Percentiles rank a stretch among this genome's conserved stretches.
Evolutionary conservation across 2,888 invertebrate genomes (phyloP).

Genomic region (Meandrusa payeni): DNA sequence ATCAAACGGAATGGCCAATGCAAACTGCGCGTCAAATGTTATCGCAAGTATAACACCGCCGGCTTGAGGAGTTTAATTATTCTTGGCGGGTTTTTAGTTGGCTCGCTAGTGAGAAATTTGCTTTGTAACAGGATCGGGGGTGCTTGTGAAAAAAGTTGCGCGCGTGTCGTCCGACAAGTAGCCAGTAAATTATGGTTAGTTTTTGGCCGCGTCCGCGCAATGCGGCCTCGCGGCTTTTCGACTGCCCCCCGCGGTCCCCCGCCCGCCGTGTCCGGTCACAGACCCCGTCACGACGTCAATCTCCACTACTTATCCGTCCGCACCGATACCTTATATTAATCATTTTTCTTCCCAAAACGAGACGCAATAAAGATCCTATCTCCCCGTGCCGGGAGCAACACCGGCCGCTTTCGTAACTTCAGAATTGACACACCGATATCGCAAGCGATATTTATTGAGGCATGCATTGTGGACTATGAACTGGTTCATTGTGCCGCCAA

Average conservation of each 20-base stretch:
- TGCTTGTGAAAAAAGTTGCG: constrained; percentile 57
- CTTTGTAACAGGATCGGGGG: constrained; percentile 71
- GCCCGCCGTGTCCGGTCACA: constrained; percentile 59
- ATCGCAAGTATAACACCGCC: constrained; percentile 40
- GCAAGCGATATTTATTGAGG: constrained; percentile 69
- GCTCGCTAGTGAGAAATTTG: constrained; percentile 73
- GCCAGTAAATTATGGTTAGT: constrained; percentile 81
- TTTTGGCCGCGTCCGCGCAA: constrained; percentile 76
- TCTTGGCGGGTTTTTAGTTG: constrained; percentile 61
- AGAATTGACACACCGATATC: constrained; percentile 71
- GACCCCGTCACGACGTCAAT: constrained; percentile 76
- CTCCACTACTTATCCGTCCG: constrained; percentile 77
- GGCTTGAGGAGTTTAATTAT: constrained; percentile 63
- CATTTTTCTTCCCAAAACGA: constrained; percentile 69
- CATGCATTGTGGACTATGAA: constrained; percentile 69
- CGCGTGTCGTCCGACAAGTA: constrained; percentile 75
- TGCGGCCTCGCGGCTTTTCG: constrained; percentile 75
- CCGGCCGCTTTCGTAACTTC: constrained; percentile 60
- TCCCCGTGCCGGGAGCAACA: constrained; percentile 47
- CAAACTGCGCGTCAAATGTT: constrained; percentile 45
- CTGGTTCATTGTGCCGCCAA: constrained; percentile 73
- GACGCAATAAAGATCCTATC: constrained; percentile 70
- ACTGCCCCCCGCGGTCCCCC: constrained; percentile 40
- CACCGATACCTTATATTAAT: constrained; percentile 73
- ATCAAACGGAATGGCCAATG: constrained; percentile 36